Percentiles rank a stretch among this genome's conserved stretches.
Evolutionary conservation across 2,113 vertebrate species (phyloP).

Genomic region (Scomber japonicus): DNA sequence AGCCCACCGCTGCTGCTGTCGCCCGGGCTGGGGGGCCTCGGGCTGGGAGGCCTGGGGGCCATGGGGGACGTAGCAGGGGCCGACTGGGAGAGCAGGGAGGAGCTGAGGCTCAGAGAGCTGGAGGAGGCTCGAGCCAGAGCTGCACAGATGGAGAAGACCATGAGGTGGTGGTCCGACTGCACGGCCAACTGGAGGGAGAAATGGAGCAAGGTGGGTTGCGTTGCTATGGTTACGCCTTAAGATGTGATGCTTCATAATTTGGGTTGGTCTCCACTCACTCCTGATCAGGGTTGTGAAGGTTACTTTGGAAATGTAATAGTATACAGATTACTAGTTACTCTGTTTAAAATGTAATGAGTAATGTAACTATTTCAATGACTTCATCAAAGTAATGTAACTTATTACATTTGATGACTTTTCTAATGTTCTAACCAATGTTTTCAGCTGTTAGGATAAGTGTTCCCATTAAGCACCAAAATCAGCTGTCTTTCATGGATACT

Average conservation of each 20-base stretch:
- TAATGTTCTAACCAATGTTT: too few relatives aligned
- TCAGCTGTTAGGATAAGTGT: too few relatives aligned
- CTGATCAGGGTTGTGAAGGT: too few relatives aligned
- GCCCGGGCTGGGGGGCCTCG: constrained; percentile 83
- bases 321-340: too few relatives aligned
- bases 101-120: constrained; percentile 93
- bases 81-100: constrained; percentile 97
- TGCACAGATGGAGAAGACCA: constrained; percentile 98
- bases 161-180: constrained; percentile 99
- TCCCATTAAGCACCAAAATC: too few relatives aligned
- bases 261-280: too few relatives aligned
- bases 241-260: neutral
- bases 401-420: too few relatives aligned
- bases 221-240: neutral
- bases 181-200: constrained; percentile 99
- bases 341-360: too few relatives aligned
- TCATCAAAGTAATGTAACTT: too few relatives aligned
- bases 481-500: too few relatives aligned
- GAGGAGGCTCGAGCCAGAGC: constrained; percentile 95
- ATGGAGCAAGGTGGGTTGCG: constrained; percentile 91
- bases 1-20: constrained; percentile 88
- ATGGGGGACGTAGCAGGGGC: constrained; percentile 81
- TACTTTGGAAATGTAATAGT: too few relatives aligned
- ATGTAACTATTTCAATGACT: too few relatives aligned
- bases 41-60: constrained; percentile 67